Percentiles rank a stretch among this genome's conserved stretches.
Evolutionary conservation across 2,797 vertebrate genomes (phyloP).

Genomic region (Odontamblyopus rebecca): DNA sequence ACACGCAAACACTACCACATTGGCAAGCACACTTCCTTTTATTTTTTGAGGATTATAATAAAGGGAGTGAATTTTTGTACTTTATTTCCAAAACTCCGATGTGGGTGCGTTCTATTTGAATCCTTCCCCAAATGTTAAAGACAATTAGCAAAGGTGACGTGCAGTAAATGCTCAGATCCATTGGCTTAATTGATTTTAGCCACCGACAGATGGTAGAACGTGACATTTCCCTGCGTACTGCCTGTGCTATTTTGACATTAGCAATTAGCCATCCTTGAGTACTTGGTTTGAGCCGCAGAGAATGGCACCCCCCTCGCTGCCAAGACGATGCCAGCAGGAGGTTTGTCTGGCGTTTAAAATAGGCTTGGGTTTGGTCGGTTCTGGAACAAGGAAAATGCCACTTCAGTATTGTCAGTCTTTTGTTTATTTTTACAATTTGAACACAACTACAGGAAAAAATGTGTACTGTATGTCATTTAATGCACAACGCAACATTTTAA

Average conservation of each 20-base stretch:
- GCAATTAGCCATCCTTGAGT: conserved; percentile 11
- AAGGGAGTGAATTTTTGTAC: neutral
- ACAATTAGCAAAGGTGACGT: conserved; percentile 13
- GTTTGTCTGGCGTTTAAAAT: conserved; percentile 4
- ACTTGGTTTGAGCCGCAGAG: conserved; percentile 11
- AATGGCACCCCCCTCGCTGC: conserved; percentile 8
- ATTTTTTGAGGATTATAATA: neutral
- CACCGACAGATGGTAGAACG: conserved; percentile 13
- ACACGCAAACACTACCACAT: no score
- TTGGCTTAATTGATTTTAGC: conserved; percentile 11
- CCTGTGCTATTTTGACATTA: conserved; percentile 19
- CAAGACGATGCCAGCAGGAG: conserved; percentile 10
- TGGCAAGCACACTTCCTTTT: no score
- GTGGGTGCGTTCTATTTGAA: neutral
- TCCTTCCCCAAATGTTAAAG: neutral
- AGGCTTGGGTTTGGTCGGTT: neutral
- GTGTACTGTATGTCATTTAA: neutral
- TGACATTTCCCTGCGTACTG: conserved; percentile 13
- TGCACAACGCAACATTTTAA: neutral
- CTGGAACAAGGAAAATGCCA: neutral
- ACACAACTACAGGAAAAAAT: neutral
- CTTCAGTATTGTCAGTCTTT: neutral
- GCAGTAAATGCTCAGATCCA: conserved; percentile 4
- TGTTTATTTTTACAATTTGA: neutral
- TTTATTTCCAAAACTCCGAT: neutral